Evolutionary conservation across 2,888 invertebrate genomes (phyloP), one percentile per base, ranked within the genome.

Genomic region (Eristalinus aeneus): DNA sequence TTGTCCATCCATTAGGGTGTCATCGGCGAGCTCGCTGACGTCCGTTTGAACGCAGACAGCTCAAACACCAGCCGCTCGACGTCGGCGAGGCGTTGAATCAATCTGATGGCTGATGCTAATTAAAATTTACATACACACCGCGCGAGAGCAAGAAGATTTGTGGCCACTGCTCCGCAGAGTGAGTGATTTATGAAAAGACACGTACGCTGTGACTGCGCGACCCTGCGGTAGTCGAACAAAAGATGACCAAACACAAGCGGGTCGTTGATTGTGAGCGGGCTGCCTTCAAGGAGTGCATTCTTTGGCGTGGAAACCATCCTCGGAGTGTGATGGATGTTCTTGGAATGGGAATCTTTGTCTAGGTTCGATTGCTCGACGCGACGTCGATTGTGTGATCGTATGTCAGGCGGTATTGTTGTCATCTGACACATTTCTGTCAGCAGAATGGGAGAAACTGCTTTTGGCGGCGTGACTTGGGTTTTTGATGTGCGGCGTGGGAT

Each of bases 351-450:
- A 46, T 46, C 46, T n/a, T 46, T 46, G 53, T 68, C 46, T 22
- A 56, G 64, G 60, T 74, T 83, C 74, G 74, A 75, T 67, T 75
- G 69, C 75, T 71, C 71, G 75, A 75, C 64, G 79, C 65, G 75
- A 78, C 27, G 46, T n/a, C 9, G 46, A 46, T 46, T 16, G 46
- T 16, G 16, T 46, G 46, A 46, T 46, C 46, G 46, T 46, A 69
- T 65, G 74, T 46, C 9, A 60, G 22, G 60, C 73, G 60, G 69
- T 68, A 72, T 61, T 71, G 60, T 71, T 64, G 39, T 39, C 72
- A 80, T 75, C 68, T 80, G 84, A 84, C 84, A 72, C 71, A 79
- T 83, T 75, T 84, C 71, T 80, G 71, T 84, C 84, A 76, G 75
- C 39, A 12, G 16, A 80, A 75, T 60, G 75, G 71, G 63, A 75